Base-by-base conservation (phyloP, 2,888 invertebrate genomes). In the Synergus itoensis region DNA sequence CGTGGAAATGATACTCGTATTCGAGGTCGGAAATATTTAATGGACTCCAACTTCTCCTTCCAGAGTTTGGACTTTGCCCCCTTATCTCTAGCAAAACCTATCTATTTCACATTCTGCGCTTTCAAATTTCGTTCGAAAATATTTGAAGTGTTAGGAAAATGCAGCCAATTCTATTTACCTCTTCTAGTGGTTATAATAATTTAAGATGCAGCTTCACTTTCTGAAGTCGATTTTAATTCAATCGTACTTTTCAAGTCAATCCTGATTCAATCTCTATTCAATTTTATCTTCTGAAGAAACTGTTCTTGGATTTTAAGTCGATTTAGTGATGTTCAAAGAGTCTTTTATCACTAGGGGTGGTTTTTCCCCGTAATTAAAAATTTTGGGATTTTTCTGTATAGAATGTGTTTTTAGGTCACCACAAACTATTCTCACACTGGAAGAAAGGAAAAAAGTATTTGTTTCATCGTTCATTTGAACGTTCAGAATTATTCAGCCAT, bases 11-110 rank as follows among this genome's bases (percentile, higher is more conserved):
- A 73, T 73, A 53, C n/a, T 53, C 73, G 53, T 57, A 53, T 73
- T 73, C 53, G 73, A 73, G 53, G 18, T 73, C 11, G 73, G 73
- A 73, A 73, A 73, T 73, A 73, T 73, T 73, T 73, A 73, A 73
- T 73, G 40, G 36, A 73, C 73, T 73, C 36, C 53, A 73, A 57
- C 73, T 73, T 73, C 69, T 36, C 73, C 36, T 40, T 18, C 53
- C 73, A 48, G 11, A n/a, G 36, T 11, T 57, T 53, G 28, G 73
- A 73, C 76, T 81, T 81, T 80, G 57, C 48, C 16, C 48, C 76
- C 62, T 69, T 40, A 48, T 80, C 75, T 48, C n/a, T 69, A 16
- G 48, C 36, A 45, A n/a, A 48, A 45, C 48, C 57, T 57, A 9
- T 18, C 16, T 48, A 48, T 48, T 36, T 45, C 28, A 36, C 69